Percentiles rank a stretch among this genome's conserved stretches.
These are phyloP conservation scores for Nothura maculosa DNA, from an alignment of 2,797 vertebrate species.

Conservation along the genomic window DNA sequence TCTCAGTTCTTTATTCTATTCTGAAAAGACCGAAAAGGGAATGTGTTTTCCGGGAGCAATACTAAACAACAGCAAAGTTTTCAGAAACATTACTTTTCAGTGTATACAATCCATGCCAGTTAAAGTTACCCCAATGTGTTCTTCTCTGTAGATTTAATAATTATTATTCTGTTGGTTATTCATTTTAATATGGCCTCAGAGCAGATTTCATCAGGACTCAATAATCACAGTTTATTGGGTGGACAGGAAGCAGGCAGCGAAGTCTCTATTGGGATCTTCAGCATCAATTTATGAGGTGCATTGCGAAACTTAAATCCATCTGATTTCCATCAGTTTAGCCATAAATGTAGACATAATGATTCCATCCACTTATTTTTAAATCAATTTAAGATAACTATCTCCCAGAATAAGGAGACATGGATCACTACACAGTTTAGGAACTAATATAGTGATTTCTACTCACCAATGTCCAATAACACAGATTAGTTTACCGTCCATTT, in stretches of 20 bases:
- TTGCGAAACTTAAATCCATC: conserved; percentile 56
- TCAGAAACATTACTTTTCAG: not conserved
- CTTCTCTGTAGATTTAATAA: not conserved
- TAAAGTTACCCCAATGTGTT: not conserved
- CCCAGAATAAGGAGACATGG: conserved; percentile 59
- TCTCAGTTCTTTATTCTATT: not conserved
- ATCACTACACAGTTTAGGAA: conserved; percentile 61
- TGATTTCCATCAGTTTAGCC: conserved; percentile 62
- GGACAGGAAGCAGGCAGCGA: conserved; percentile 40
- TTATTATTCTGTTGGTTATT: not conserved
- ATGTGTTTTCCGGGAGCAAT: not conserved
- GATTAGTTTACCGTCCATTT: conserved; percentile 37
- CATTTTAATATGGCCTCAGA: conserved; percentile 45
- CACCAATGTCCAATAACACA: conserved; percentile 30
- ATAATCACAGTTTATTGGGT: conserved; percentile 66
- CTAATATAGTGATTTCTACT: conserved; percentile 49
- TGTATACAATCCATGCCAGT: not conserved
- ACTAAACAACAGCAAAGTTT: not conserved
- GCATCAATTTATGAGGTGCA: conserved; percentile 53
- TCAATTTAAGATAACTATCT: conserved; percentile 64
- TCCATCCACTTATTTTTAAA: conserved; percentile 69
- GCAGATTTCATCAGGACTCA: conserved; percentile 54
- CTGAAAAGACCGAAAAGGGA: not conserved
- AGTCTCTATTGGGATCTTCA: conserved; percentile 46
- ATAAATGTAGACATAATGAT: conserved; percentile 57